These are phyloP conservation scores for Craseonycteris thonglongyai DNA, from an alignment of 2,113 vertebrate species.

Conservation along the genomic window DNA sequence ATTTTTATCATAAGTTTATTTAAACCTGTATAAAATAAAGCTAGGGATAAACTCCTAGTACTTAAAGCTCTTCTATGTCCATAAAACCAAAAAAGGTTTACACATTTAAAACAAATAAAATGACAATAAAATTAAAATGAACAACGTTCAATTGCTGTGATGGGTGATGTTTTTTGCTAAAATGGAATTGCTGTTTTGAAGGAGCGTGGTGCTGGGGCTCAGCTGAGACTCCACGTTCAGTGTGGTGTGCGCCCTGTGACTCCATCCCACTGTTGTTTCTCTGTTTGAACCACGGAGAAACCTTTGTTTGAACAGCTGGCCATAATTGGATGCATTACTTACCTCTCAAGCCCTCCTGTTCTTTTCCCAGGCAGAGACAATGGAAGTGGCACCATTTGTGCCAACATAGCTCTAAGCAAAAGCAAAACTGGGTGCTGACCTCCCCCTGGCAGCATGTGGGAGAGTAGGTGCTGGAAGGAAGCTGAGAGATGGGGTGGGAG, in stretches of 20 bases:
- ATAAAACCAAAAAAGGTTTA: background rate
- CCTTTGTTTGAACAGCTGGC: slow-evolving; percentile 37
- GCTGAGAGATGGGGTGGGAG: background rate
- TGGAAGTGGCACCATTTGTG: background rate
- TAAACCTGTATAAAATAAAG: background rate
- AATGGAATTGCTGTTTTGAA: background rate
- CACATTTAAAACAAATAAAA: slow-evolving; percentile 21
- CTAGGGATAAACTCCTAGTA: background rate
- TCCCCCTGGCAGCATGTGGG: accelerated
- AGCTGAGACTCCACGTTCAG: background rate
- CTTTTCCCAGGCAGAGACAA: background rate
- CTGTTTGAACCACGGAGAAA: background rate
- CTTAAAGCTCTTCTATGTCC: background rate
- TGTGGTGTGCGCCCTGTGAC: background rate
- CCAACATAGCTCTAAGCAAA: background rate
- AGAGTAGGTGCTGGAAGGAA: background rate
- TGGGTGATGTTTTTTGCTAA: background rate
- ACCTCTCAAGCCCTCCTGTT: background rate
- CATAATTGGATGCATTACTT: background rate
- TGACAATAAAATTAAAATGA: slow-evolving; percentile 29
- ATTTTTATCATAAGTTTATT: slow-evolving; percentile 45
- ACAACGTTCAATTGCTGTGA: background rate
- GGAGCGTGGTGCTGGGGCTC: accelerated
- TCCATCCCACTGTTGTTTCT: background rate
- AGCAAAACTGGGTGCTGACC: background rate